phyloP scores from a whole-genome alignment of 30 jellyfish, hydroid and myxozoan species.

The Chironex yamaguchii region DNA sequence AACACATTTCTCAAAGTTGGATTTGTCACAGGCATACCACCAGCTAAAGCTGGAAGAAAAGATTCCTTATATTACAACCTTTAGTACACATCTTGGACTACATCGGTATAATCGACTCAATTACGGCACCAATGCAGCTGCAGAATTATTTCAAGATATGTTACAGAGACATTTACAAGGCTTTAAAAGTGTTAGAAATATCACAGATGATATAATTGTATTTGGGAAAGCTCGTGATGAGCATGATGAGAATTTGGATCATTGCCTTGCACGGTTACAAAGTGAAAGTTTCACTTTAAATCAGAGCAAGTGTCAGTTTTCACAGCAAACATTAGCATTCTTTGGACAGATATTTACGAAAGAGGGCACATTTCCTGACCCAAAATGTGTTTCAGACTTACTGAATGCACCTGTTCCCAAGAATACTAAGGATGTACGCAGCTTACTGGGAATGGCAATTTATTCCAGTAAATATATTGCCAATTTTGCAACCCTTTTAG shows the following conservation, averaged over 20 bases:
- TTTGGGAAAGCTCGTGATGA: constrained; percentile 46
- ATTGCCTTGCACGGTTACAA: neutral
- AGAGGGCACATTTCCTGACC: constrained; percentile 29
- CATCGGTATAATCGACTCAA: constrained; percentile 25
- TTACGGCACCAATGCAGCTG: constrained; percentile 51
- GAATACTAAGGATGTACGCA: constrained; percentile 9
- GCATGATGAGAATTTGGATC: constrained; percentile 1
- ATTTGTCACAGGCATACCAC: constrained; percentile 31
- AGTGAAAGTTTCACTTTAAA: neutral
- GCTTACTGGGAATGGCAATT: constrained; percentile 18
- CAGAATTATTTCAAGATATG: constrained; percentile 47
- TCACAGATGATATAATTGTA: constrained; percentile 71
- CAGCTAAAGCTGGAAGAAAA: constrained; percentile 29
- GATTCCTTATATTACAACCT: constrained; percentile 35
- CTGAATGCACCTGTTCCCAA: constrained; percentile 12
- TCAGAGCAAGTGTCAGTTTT: constrained; percentile 4
- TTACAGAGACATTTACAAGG: constrained; percentile 30
- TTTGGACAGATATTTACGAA: constrained; percentile 16
- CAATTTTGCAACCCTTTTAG: constrained; percentile 18
- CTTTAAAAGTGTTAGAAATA: neutral
- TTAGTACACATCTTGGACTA: constrained; percentile 30
- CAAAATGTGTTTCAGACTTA: constrained; percentile 14
- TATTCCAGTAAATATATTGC: constrained; percentile 14
- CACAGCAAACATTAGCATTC: neutral
- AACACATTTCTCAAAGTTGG: constrained; percentile 37